These are phyloP conservation scores for Drosophila prosaltans DNA, from an alignment of 1,140 invertebrate species.

Conservation along the genomic window DNA sequence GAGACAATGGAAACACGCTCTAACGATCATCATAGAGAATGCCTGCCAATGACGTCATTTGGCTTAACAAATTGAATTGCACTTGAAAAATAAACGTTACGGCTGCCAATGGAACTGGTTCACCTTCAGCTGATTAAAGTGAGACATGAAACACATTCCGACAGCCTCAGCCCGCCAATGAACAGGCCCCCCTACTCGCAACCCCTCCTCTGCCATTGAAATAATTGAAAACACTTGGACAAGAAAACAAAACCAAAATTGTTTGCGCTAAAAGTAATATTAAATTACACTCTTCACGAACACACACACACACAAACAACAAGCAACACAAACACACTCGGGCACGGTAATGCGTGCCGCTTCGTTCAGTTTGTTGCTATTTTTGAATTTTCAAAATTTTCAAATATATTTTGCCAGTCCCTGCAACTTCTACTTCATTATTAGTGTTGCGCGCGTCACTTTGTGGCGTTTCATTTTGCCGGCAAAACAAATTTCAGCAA, in stretches of 20 bases:
- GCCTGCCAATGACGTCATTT: constrained; percentile 1
- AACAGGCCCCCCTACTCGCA: neutral
- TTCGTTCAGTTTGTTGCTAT: constrained; percentile 4
- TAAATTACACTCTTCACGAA: neutral
- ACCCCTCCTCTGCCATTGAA: neutral
- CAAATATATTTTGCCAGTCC: constrained; percentile 8
- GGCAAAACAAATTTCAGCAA: neutral
- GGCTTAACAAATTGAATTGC: neutral
- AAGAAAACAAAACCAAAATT: constrained; percentile 14
- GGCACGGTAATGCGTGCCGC: neutral
- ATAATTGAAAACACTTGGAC: constrained; percentile 12
- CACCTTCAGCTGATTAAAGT: constrained; percentile 9
- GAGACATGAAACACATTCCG: too few relatives aligned
- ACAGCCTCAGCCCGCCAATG: too few relatives aligned
- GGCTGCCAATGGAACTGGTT: constrained; percentile 4
- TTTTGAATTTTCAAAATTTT: constrained; percentile 2
- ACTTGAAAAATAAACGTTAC: constrained; percentile 14
- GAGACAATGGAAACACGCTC: constrained; percentile 1
- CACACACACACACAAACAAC: neutral
- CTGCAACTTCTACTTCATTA: constrained; percentile 3
- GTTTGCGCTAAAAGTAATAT: constrained; percentile 2
- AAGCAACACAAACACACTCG: neutral
- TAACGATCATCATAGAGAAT: constrained; percentile 4
- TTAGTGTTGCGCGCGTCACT: constrained; percentile 4
- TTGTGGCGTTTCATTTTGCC: constrained; percentile 1